Evolutionary conservation across 2,797 vertebrate species (phyloP), one percentile per base, ranked within the genome.

Genomic region (Microctenopoma steveboyesi): DNA sequence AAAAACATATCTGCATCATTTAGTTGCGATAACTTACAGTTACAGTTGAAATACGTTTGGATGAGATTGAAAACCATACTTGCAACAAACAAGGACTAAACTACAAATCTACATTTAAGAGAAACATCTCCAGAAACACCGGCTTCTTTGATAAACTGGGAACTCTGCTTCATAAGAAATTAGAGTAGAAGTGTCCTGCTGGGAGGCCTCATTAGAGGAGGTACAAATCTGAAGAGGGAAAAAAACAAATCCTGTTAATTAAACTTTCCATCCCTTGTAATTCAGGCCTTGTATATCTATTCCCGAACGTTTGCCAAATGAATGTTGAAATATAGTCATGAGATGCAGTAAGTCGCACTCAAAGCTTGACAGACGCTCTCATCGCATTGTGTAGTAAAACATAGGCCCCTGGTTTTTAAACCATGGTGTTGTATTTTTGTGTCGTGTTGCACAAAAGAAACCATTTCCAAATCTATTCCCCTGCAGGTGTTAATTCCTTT

Each of bases 161-260:
- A 84, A 58, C 71, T 59, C 51, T 78, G 63, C 49, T 69, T 80
- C 79, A 69, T 75, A 72, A 76, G 71, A 82, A 91, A 88, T 83
- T 77, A 85, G 85, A 83, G 79, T 57, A 67, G 54, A 82, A 66
- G 54, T 65, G 47, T 53, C 85, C 84, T 73, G 74, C 90, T 81
- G 89, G 78, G 87, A 85, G 59, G 72, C 69, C 74, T 88, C 82
- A 89, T 92, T 89, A 90, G 73, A 28, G 33, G 66, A 76, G 68
- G 22, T 61, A 60, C 66, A 69, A 86, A 87, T 86, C 72, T 82
- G 62, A 72, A 43, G 62, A 18, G 74, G 74, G 66, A 63, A 76
- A 76, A 89, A 77, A 76, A 89, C 63, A 86, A 87, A 88, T 86
- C n/a, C 57, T 58, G 71, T 84, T 87, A 67, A 85, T 85, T 78